These are phyloP conservation scores for Rambutsinella grinnellia DNA, from an alignment of 2,888 invertebrate species.

Conservation along the genomic window DNA sequence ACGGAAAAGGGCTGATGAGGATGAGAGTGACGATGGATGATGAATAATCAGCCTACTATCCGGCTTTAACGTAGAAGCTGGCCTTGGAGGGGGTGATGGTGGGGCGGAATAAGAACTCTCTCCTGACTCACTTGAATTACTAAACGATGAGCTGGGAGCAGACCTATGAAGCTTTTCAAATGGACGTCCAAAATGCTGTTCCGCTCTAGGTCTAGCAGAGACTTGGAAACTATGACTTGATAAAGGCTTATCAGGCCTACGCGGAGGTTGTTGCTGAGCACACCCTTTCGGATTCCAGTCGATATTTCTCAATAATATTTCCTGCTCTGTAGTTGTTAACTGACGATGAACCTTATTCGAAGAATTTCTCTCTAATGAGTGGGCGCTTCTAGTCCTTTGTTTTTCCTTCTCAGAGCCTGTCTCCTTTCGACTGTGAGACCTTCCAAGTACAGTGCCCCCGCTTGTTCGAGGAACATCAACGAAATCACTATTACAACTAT, in stretches of 20 bases:
- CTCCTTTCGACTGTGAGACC: conserved; percentile 45
- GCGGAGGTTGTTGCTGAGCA: conserved; percentile 28
- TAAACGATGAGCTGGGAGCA: conserved; percentile 63
- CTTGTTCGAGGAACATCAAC: conserved; percentile 11
- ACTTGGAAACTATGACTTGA: conserved; percentile 28
- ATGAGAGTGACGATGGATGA: conserved; percentile 1
- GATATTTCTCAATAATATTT: conserved; percentile 62
- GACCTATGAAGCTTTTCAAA: conserved; percentile 58
- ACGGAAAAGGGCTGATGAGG: conserved; percentile 3
- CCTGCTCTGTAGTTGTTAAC: conserved; percentile 61
- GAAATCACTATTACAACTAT: conserved; percentile 14
- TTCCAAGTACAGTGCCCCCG: conserved; percentile 16
- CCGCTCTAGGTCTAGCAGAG: too few species aligned
- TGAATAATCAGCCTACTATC: conserved; percentile 59
- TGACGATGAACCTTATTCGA: conserved; percentile 54
- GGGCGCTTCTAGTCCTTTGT: conserved; percentile 43
- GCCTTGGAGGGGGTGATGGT: conserved; percentile 65
- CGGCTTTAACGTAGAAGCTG: conserved; percentile 61
- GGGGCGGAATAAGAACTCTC: conserved; percentile 56
- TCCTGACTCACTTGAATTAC: conserved; percentile 57
- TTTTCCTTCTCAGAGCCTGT: conserved; percentile 36
- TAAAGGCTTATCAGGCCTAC: conserved; percentile 53
- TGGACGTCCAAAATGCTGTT: conserved; percentile 40
- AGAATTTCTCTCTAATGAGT: conserved; percentile 51
- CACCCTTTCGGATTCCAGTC: conserved; percentile 22